A percentile compares a stretch with the other conserved stretches of the same genome.
These are phyloP conservation scores for Spongilla lacustris DNA, from an alignment of 37 sponge, comb jelly and placozoan genomes.

Conservation along the genomic window DNA sequence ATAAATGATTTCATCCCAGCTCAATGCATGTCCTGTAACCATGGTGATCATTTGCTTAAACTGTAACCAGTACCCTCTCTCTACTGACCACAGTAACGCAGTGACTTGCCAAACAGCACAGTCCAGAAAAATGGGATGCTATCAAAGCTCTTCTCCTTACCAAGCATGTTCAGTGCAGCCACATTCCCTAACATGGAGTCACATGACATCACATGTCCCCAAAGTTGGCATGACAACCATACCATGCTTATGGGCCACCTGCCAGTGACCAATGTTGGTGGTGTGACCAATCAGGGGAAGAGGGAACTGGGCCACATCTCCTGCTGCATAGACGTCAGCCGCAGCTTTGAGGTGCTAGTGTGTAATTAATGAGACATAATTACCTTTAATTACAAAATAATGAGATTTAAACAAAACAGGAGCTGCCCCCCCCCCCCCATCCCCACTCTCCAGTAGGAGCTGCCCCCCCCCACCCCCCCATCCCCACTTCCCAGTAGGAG, in stretches of 20 bases:
- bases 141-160: constrained; percentile 59
- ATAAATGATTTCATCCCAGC: constrained; percentile 83
- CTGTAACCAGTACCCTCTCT: not conserved
- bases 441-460: too few species aligned
- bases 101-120: constrained; percentile 84
- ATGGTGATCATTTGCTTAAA: not conserved
- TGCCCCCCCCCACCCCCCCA: too few species aligned
- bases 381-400: too few species aligned
- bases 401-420: too few species aligned
- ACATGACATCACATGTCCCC: constrained; percentile 1
- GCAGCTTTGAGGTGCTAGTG: constrained; percentile 71
- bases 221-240: not conserved
- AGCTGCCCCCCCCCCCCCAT: too few species aligned
- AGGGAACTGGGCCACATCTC: constrained; percentile 89
- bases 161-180: constrained; percentile 90
- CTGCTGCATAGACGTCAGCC: constrained; percentile 86
- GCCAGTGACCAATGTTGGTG: constrained; percentile 94
- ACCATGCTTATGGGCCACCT: constrained; percentile 91
- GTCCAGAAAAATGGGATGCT: constrained; percentile 97
- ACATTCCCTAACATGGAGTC: constrained; percentile 56
- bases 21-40: constrained; percentile 62
- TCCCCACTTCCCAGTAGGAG: too few species aligned
- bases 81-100: constrained; percentile 83
- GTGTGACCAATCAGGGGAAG: constrained; percentile 69
- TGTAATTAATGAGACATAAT: not conserved